Evolutionary conservation across 1,140 invertebrate genomes (phyloP), one percentile per base, ranked within the genome.

Genomic region (Whitmania pigra): DNA sequence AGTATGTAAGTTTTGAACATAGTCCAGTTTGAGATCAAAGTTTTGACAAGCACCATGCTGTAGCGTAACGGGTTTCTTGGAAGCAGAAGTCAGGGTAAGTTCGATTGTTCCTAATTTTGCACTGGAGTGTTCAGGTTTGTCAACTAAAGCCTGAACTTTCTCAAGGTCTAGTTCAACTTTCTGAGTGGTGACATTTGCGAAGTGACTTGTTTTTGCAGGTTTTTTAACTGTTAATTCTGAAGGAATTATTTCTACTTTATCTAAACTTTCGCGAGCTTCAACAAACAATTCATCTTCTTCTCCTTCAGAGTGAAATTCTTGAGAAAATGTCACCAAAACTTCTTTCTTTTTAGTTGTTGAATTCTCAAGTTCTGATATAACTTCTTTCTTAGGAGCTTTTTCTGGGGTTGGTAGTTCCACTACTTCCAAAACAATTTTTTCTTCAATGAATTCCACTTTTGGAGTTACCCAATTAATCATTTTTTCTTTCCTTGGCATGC

Each of bases 231-330:
- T 22, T 25, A 63, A 25, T 63, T 63, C 57, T 25, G 22, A 25
- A 63, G 11, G 22, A 22, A 63, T 31, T 15, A 63, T n/a, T 25
- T 63, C 57, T 25, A 63, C 18, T 63, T 63, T 63, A 31, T 63
- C 57, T n/a, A 63, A 63, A 63, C 57, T 63, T n/a, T 70, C 69
- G 15, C 31, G 31, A 43, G 69, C 69, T 31, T 70, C 69, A n/a
- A 49, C 31, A 49, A 70, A 70, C n/a, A 70, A 25, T 53, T 70
- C 69, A 13, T 70, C 69, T 53, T 70, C 69, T 49, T 70, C 69
- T n/a, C 69, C 69, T 53, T 70, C 69, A n/a, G 69, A 70, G 22
- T 70, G 69, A 70, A 49, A 70, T 53, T 70, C 69, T 25, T 63
- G 57, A 63, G 57, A 25, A 22, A 63, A 15, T 25, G 22, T 63